These are phyloP conservation scores for Lasius fuliginosus DNA, from an alignment of 2,888 invertebrate species.

Conservation along the genomic window DNA sequence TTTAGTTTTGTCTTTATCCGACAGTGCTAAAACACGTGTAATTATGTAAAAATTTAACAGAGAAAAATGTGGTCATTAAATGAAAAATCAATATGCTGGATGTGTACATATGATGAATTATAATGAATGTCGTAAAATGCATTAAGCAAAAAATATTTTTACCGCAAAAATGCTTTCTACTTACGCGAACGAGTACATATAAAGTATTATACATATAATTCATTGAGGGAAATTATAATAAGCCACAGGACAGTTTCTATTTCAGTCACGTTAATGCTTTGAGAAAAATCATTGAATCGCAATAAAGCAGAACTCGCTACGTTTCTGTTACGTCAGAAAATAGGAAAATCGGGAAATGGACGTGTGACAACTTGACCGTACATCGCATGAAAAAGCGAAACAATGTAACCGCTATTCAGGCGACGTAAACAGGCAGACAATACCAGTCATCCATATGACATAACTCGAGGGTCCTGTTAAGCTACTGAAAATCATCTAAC, in stretches of 20 bases:
- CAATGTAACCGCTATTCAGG: constrained; percentile 42
- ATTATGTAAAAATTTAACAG: neutral
- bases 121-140: neutral
- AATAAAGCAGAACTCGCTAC: neutral
- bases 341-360: constrained; percentile 6
- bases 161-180: neutral
- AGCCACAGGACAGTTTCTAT: neutral
- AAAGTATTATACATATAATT: constrained; percentile 9
- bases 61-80: neutral
- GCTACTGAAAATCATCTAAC: constrained; percentile 46
- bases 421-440: constrained; percentile 42
- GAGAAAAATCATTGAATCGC: constrained; percentile 6
- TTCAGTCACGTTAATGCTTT: neutral
- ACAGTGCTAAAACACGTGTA: neutral
- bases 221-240: neutral
- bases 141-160: neutral
- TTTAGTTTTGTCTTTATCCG: neutral
- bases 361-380: constrained; percentile 41
- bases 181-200: neutral
- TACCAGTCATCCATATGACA: constrained; percentile 49
- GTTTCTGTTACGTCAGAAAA: constrained; percentile 27
- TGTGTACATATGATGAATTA: neutral
- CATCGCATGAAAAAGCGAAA: constrained; percentile 27
- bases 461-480: constrained; percentile 34
- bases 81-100: neutral